Conservation (phyloP, 2,113 vertebrate species). For the Pseudorhombus dupliciocellatus region DNA sequence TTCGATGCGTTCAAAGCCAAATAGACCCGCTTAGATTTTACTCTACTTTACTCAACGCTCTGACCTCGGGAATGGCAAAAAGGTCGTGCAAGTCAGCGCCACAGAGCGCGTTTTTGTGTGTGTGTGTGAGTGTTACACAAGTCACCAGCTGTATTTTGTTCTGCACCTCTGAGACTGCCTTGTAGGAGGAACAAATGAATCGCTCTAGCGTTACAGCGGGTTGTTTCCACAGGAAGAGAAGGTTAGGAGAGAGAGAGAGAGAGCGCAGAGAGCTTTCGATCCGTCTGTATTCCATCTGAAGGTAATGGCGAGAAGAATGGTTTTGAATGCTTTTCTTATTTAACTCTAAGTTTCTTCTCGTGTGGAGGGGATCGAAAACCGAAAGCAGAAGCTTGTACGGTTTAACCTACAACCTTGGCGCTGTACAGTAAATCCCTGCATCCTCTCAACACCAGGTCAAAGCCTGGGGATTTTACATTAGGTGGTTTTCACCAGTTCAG, state of each 20-base stretch:
- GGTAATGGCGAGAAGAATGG: slow-evolving; percentile 8
- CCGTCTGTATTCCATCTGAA: slow-evolving; percentile 12
- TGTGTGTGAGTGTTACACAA: not conserved
- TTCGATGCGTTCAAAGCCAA: slow-evolving; percentile 29
- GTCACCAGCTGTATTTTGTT: slow-evolving; percentile 11
- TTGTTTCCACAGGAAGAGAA: slow-evolving; percentile 14
- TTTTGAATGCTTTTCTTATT: slow-evolving; percentile 20
- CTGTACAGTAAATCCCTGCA: slow-evolving; percentile 41
- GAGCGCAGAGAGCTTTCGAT: not conserved
- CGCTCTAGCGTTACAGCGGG: not conserved
- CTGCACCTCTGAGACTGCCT: not conserved
- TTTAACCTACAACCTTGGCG: slow-evolving; percentile 34
- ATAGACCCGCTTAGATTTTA: slow-evolving; percentile 27
- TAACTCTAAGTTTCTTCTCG: slow-evolving; percentile 20
- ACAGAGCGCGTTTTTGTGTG: not conserved
- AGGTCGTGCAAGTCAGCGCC: slow-evolving; percentile 23
- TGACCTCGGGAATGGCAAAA: slow-evolving; percentile 17
- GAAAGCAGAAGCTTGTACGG: slow-evolving; percentile 26
- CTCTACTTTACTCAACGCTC: slow-evolving; percentile 17
- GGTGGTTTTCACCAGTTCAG: slow-evolving; percentile 36
- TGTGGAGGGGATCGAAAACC: slow-evolving; percentile 46
- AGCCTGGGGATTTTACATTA: slow-evolving; percentile 23
- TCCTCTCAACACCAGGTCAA: slow-evolving; percentile 36
- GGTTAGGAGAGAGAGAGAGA: slow-evolving; percentile 23
- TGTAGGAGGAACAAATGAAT: slow-evolving; percentile 26